phyloP scores from a whole-genome alignment of 2,888 invertebrate genomes.

The Cyclophora punctaria region DNA sequence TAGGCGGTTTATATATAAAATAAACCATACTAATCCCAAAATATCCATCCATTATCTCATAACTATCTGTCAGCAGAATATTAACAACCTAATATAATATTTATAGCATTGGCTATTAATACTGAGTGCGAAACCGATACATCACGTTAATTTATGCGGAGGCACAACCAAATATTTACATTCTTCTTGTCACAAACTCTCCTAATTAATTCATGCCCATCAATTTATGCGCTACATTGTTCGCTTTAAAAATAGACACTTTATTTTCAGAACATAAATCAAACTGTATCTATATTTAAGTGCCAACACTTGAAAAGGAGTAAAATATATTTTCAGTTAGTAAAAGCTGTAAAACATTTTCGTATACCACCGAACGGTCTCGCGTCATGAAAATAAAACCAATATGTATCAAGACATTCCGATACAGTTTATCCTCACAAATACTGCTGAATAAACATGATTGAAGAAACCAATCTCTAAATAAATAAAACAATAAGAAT shows the following conservation, averaged over 20 bases:
- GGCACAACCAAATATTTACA: conserved; percentile 5
- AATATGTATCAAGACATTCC: conserved; percentile 22
- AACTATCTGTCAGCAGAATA: too few species aligned
- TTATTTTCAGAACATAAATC: conserved; percentile 6
- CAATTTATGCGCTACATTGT: conserved; percentile 9
- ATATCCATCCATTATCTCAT: too few species aligned
- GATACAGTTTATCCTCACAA: conserved; percentile 32
- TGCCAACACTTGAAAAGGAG: not conserved
- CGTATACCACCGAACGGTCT: conserved; percentile 5
- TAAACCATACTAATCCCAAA: too few species aligned
- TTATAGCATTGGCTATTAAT: too few species aligned
- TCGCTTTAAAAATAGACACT: not conserved
- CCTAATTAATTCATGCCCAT: conserved; percentile 12
- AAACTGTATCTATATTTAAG: conserved; percentile 12
- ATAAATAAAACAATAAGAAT: conserved; percentile 26
- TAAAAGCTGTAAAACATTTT: conserved; percentile 3
- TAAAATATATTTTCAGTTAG: conserved; percentile 8
- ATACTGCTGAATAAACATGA: conserved; percentile 42
- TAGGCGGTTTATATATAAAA: too few species aligned
- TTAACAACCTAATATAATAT: too few species aligned
- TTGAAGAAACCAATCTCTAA: conserved; percentile 24
- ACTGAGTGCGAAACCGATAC: conserved; percentile 1
- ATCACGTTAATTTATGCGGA: conserved; percentile 9
- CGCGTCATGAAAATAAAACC: conserved; percentile 9
- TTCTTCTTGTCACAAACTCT: conserved; percentile 9